A percentile compares a stretch with the other conserved stretches of the same genome.
Evolutionary conservation across 2,888 invertebrate species (phyloP).

Genomic region (Tachina fera): DNA sequence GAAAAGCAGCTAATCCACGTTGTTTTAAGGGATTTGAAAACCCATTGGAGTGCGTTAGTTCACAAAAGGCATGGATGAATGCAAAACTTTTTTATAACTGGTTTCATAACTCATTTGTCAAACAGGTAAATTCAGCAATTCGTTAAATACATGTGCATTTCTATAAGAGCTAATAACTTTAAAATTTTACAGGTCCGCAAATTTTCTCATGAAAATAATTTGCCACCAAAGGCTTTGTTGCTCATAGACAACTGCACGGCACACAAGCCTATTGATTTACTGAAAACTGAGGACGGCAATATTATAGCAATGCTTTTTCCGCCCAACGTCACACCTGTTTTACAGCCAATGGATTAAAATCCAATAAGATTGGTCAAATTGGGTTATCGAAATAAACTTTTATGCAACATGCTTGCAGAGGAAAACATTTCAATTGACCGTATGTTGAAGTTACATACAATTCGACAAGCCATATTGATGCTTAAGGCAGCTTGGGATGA

Average conservation of each 20-base stretch:
- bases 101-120: slow-evolving; percentile 10
- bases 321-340: slow-evolving; percentile 33
- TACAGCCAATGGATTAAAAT: background rate
- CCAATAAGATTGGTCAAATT: slow-evolving; percentile 26
- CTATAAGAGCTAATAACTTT: slow-evolving; percentile 1
- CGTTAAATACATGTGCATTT: background rate
- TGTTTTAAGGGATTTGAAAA: slow-evolving; percentile 33
- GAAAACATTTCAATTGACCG: slow-evolving; percentile 32
- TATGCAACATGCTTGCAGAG: slow-evolving; percentile 26
- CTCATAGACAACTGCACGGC: background rate
- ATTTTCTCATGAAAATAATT: slow-evolving; percentile 10
- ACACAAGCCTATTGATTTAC: slow-evolving; percentile 6
- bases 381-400: background rate
- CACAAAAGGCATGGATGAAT: background rate
- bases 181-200: slow-evolving; percentile 5
- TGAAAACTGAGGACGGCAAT: slow-evolving; percentile 15
- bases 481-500: slow-evolving; percentile 40
- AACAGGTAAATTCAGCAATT: slow-evolving; percentile 16
- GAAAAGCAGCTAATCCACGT: slow-evolving; percentile 48
- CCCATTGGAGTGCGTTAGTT: slow-evolving; percentile 15
- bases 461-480: slow-evolving; percentile 33
- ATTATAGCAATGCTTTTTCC: slow-evolving; percentile 18
- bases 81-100: slow-evolving; percentile 18
- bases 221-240: background rate
- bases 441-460: slow-evolving; percentile 29